These are phyloP conservation scores for Drosophila cardini DNA, from an alignment of 1,140 invertebrate species.

Conservation along the genomic window DNA sequence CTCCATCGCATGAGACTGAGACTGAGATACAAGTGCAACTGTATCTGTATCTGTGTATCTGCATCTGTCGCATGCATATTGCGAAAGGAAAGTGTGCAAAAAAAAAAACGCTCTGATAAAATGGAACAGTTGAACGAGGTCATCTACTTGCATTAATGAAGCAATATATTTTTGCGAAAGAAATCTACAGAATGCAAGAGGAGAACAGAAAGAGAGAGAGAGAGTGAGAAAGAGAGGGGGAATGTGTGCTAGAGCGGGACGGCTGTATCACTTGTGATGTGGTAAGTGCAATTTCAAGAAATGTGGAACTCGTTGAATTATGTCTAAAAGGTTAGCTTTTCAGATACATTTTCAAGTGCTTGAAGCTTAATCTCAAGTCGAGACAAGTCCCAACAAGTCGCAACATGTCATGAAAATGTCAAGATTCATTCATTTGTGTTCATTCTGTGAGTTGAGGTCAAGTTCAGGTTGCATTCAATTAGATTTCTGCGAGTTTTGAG, in stretches of 20 bases:
- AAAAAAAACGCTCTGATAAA: constrained; percentile 28
- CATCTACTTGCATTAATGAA: constrained; percentile 58
- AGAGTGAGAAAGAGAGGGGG: neutral
- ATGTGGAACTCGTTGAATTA: constrained; percentile 27
- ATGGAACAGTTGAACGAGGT: constrained; percentile 70
- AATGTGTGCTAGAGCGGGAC: neutral
- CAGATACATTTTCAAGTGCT: neutral
- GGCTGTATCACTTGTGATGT: constrained; percentile 1
- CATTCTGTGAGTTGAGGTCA: constrained; percentile 2
- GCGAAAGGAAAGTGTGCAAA: constrained; percentile 48
- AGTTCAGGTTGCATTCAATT: constrained; percentile 14
- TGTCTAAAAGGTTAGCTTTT: constrained; percentile 22
- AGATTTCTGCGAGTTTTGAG: neutral
- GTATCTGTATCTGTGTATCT: constrained; percentile 53
- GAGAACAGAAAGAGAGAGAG: neutral
- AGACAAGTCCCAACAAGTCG: neutral
- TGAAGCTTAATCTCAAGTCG: constrained; percentile 3
- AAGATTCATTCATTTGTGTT: constrained; percentile 1
- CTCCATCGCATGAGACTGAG: constrained; percentile 13
- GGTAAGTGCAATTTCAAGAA: constrained; percentile 33
- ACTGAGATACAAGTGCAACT: constrained; percentile 40
- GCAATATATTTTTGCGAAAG: constrained; percentile 46
- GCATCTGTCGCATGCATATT: constrained; percentile 35
- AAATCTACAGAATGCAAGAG: neutral
- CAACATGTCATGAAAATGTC: neutral